Evolutionary conservation across 2,888 invertebrate species (phyloP), one percentile per base, ranked within the genome.

Genomic region (Cryptocephalus primarius): DNA sequence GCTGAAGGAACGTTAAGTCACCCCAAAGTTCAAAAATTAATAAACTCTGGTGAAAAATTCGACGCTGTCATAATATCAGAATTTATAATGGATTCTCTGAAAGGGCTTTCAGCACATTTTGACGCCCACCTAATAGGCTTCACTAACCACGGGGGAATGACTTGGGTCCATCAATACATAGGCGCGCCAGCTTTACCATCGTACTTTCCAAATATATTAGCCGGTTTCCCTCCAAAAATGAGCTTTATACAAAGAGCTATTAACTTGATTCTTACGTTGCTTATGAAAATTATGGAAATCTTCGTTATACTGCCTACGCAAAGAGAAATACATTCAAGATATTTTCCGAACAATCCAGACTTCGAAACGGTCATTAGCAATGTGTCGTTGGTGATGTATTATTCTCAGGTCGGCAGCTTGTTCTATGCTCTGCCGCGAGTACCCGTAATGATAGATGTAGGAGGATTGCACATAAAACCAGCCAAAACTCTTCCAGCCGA

Each of bases 361-460:
- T 34, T 64, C 2, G 9, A 54, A 11, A 58, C 61, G 6, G 32
- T 65, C 4, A 46, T 53, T 8, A 50, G 58, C 46, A 62, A 65
- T 44, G 55, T 54, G 2, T 61, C 64, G 1, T 46, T 67, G 42
- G 53, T 64, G 2, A 45, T 68, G 3, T 36, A 64, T 8, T 66
- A 67, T 49, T 61, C 63, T 1, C 78, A 80, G 56, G 72, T 70
- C 38, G 75, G 74, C 60, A 69, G 22, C 22, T 22, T 73, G 46
- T 22, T 22, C 43, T 50, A 62, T 4, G 67, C 75, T 1, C 61
- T 67, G 12, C 77, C 78, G 0, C 65, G 72, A 38, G 67, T 75
- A 8, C 78, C 79, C 0, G 76, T 74, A 58, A 67, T 76, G 51
- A 62, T 78, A 1, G 75, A 78, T 57, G 69, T 79, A 43, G 79